Evolutionary conservation across 35 echinoderm and acorn worm genomes (phyloP), one percentile per base, ranked within the genome.

Genomic region (Patiria miniata): DNA sequence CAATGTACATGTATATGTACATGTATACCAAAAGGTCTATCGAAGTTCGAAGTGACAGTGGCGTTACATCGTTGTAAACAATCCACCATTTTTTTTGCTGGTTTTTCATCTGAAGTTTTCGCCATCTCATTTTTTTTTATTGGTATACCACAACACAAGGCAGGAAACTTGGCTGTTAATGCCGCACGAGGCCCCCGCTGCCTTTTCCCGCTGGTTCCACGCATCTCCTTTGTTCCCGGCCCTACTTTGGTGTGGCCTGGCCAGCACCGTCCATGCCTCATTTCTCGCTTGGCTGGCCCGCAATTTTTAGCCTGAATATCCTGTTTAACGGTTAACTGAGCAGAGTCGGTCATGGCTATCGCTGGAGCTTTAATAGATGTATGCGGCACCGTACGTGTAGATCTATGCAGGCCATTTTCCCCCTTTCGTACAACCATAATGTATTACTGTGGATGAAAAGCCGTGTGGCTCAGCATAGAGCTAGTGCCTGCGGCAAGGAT

Each of bases 261-360:
- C 65, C 65, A 73, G 65, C 34, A 34, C 19, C 65, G 65, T 73
- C 65, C 85, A 54, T 51, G 85, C 85, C 85, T 76, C 52, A 84
- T 83, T 90, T 90, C 52, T 52, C 88, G 88, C 88, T 68, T 80
- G 81, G 52, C 10, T 90, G 83, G 88, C 83, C 28, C 40, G 83
- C 80, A 76, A 84, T 78, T 84, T 84, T 84, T 51, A 87, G 47
- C 58, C 39, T 90, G 54, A 84, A 73, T 83, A 84, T 90, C 81
- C 80, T 36, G 81, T 90, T 90, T 90, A 73, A 90, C 88, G 81
- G 81, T 90, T 68, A 90, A 42, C 34, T 61, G 59, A 84, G 57
- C 53, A 84, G 52, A 84, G 33, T 34, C 82, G 82, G 52, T 36
- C 82, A 84, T n/a, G 42, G 39, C 42, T 73, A 73, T 32, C 65